These are phyloP conservation scores for Pseudolaguvia tuberculata DNA, from an alignment of 2,113 vertebrate species.

Conservation along the genomic window DNA sequence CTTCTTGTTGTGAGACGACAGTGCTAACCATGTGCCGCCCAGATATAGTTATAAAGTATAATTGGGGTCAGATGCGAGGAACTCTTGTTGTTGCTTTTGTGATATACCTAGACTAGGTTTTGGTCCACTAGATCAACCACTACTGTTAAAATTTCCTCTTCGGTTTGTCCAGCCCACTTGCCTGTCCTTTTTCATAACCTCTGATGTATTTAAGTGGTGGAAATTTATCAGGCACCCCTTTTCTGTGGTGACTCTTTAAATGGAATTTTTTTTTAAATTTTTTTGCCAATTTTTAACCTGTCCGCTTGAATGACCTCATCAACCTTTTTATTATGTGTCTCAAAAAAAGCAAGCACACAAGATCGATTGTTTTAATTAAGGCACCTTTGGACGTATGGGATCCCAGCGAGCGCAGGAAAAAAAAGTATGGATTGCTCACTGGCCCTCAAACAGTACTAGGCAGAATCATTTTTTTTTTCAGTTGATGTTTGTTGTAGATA, in stretches of 20 bases:
- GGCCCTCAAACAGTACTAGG: neutral
- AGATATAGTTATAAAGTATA: too few species aligned
- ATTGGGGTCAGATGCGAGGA: too few species aligned
- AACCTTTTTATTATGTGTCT: constrained; percentile 14
- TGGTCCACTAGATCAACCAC: too few species aligned
- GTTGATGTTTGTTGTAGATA: constrained; percentile 6
- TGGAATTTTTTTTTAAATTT: neutral
- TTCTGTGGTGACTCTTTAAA: neutral
- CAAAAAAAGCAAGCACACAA: neutral
- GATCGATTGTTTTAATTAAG: constrained; percentile 49
- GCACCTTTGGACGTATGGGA: constrained; percentile 40
- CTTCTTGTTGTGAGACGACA: too few species aligned
- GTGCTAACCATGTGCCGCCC: too few species aligned
- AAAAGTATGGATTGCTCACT: constrained; percentile 19
- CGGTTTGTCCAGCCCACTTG: constrained; percentile 39
- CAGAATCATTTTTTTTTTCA: constrained; percentile 34
- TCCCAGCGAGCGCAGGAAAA: constrained; percentile 18
- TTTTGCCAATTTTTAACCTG: constrained; percentile 1
- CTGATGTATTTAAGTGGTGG: constrained; percentile 8
- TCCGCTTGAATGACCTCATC: constrained; percentile 29
- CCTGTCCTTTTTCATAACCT: constrained; percentile 47
- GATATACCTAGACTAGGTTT: too few species aligned
- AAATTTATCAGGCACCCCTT: constrained; percentile 16
- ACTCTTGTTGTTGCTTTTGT: too few species aligned
- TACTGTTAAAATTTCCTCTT: constrained; percentile 42